These are phyloP conservation scores for Grantiella picta DNA, from an alignment of 2,113 vertebrate genomes.

Conservation along the genomic window DNA sequence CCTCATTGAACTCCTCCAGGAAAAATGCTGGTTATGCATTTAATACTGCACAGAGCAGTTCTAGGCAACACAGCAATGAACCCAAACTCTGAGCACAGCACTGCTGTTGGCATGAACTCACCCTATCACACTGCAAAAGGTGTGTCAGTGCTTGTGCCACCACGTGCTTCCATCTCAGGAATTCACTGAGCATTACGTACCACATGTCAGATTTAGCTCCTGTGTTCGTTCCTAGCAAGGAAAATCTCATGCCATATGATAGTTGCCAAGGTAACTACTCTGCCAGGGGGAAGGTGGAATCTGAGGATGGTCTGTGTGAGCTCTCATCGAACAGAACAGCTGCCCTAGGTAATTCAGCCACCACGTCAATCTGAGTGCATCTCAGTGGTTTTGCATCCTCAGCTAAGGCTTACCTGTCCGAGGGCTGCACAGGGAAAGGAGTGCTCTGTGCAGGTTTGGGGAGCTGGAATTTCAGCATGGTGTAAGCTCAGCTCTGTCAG, in stretches of 20 bases:
- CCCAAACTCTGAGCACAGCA: not conserved
- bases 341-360: not conserved
- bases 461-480: accelerated
- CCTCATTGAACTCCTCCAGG: not conserved
- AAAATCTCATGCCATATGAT: not conserved
- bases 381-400: not conserved
- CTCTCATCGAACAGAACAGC: not conserved
- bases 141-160: not conserved
- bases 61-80: not conserved
- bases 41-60: not conserved
- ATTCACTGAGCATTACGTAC: accelerated
- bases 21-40: not conserved
- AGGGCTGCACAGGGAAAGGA: not conserved
- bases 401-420: not conserved
- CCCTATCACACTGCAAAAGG: not conserved
- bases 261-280: conserved; percentile 63
- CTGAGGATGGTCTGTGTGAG: not conserved
- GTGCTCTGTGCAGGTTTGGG: not conserved
- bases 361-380: not conserved
- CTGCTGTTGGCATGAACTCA: not conserved
- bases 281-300: not conserved
- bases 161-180: not conserved
- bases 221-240: not conserved
- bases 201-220: not conserved
- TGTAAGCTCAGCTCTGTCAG: not conserved